Base-by-base conservation (phyloP, 23 tunicate species). In the Styela clava region DNA sequence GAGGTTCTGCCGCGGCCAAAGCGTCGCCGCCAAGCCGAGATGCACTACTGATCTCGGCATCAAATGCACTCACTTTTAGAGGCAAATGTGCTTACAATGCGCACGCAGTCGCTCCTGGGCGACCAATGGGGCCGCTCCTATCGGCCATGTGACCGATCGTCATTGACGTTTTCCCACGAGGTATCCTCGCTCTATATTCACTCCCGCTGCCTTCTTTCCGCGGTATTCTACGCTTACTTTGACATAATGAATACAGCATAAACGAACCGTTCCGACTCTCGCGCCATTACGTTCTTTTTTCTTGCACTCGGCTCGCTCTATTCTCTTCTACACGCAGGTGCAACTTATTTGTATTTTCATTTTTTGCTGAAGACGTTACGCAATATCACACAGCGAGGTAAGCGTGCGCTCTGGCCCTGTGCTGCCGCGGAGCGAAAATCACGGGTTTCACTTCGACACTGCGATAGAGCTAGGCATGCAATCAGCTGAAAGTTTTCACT, bases 131-230 rank as follows among this genome's bases (percentile, higher is more conserved):
- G 16, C 31, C 22, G 0, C 24, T 67, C 71, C 30, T 27, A 12
- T 67, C 31, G 31, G 71, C 71, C 71, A 67, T 67, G 71, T 67
- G 71, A 67, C 71, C 30, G 0, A 67, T n/a, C 31, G 71, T 67
- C 71, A 67, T 67, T 67, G 71, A 67, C 71, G 71, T 67, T 67
- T 67, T 67, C 71, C 71, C 71, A 67, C 71, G 71, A 67, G 71
- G 71, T 67, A 27, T 67, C 71, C 71, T 67, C 30, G 30, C 31
- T 67, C 71, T 67, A 67, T 67, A 67, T 29, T 67, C 56, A 5
- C 56, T 44, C 56, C 56, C 7, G 12, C 56, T 67, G 71, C 71
- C 22, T 67, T 67, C 24, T 67, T 67, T 67, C 22, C 71, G 24
- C 24, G 9, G 56, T 44, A 12, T 12, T 7, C 56, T 12, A 44